Evolutionary conservation across 1,140 invertebrate species (phyloP), one percentile per base, ranked within the genome.

Genomic region (Anoplophora glabripennis): DNA sequence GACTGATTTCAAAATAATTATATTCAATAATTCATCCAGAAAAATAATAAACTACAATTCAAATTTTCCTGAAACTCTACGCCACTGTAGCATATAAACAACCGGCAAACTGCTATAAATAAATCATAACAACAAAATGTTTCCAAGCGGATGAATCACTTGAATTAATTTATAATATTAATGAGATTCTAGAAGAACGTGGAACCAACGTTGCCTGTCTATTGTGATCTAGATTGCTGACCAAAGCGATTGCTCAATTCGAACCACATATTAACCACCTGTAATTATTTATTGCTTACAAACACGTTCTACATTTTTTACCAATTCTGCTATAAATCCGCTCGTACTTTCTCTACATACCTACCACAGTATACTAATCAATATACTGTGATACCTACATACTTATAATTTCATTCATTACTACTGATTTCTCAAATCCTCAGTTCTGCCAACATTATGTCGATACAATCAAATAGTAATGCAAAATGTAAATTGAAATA

Each of bases 151-250:
- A 53, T 53, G 40, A 53, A 40, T 53, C 52, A 53, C 35, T 53
- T 53, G 45, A 53, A 53, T 44, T 53, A 44, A 42, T 34, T 42
- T 53, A 40, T 42, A 53, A 53, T 40, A 41, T 53, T 44, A 53
- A 53, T 53, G 42, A 42, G 52, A n/a, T 53, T 53, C 38, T 41
- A 53, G 52, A 53, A 53, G 52, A 42, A 34, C 12, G 28, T 5
- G 18, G 11, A 53, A 14, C 52, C n/a, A 14, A 40, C 45, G 42
- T 44, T 42, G 36, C 52, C 21, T 28, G 21, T 28, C 21, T 28
- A 28, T 28, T 28, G 21, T 28, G 21, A 28, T 28, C 21, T 28
- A 28, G 21, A 28, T 28, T 28, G 21, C 21, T 28, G 21, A 28
- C 21, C 21, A 28, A 28, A 28, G 21, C 5, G 45, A 53, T 53